These are phyloP conservation scores for Lithophane semibrunnea DNA, from an alignment of 2,888 invertebrate genomes.

Conservation along the genomic window DNA sequence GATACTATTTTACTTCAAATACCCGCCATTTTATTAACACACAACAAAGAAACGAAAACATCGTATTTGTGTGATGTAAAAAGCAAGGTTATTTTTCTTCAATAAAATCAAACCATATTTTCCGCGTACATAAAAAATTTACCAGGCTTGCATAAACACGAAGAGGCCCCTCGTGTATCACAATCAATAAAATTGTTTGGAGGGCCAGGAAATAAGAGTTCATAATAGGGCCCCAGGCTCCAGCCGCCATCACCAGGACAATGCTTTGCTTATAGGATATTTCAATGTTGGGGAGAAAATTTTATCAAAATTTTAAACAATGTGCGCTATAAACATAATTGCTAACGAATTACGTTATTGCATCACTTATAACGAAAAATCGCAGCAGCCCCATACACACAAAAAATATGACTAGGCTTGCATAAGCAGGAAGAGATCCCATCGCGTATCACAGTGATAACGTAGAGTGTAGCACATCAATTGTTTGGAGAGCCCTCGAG, in stretches of 20 bases:
- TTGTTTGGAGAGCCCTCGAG: conserved; percentile 67
- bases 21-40: conserved; percentile 1
- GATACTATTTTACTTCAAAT: conserved; percentile 2
- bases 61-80: neutral
- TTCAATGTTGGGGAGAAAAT: neutral
- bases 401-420: conserved; percentile 48
- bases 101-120: conserved; percentile 16
- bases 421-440: conserved; percentile 46
- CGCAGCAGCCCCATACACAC: neutral
- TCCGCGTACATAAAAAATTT: neutral
- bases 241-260: neutral
- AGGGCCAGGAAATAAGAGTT: too few relatives aligned
- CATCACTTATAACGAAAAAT: conserved; percentile 6
- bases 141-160: conserved; percentile 14
- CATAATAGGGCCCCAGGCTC: neutral
- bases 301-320: too few relatives aligned
- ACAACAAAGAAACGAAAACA: neutral
- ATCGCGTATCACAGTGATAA: conserved; percentile 62
- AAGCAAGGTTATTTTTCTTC: neutral
- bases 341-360: too few relatives aligned
- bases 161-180: conserved; percentile 3
- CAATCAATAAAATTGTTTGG: conserved; percentile 7
- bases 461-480: conserved; percentile 60
- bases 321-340: neutral
- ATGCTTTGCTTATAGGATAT: neutral